Percentiles rank a stretch among this genome's conserved stretches.
These are phyloP conservation scores for Thermophis baileyi DNA, from an alignment of 2,113 vertebrate species.

Conservation along the genomic window DNA sequence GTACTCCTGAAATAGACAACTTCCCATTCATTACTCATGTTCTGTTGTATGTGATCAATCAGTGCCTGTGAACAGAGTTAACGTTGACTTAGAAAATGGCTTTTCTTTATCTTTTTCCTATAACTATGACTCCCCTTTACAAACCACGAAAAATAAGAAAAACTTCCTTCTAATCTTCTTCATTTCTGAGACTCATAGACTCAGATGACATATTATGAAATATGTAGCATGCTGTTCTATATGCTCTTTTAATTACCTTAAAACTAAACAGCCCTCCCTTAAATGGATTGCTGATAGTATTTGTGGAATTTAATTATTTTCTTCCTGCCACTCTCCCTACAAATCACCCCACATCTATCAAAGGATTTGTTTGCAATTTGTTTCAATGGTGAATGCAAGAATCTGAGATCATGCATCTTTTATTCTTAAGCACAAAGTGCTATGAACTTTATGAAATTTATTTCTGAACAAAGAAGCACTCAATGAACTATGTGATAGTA, in stretches of 20 bases:
- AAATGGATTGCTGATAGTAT: neutral
- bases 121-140: neutral
- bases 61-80: neutral
- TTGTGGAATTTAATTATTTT: neutral
- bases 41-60: neutral
- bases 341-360: neutral
- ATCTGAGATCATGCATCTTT: neutral
- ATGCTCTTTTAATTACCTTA: neutral
- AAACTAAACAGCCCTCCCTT: neutral
- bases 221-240: neutral
- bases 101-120: neutral
- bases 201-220: neutral
- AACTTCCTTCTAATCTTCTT: neutral
- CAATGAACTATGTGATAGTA: neutral
- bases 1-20: slow-evolving; percentile 10
- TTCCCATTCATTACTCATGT: slow-evolving; percentile 4
- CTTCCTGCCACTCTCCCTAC: neutral
- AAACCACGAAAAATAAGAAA: neutral
- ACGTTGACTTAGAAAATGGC: neutral
- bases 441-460: neutral
- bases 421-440: neutral
- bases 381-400: neutral
- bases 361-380: neutral
- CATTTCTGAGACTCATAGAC: neutral
- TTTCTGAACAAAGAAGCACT: neutral